A percentile compares a stretch with the other conserved stretches of the same genome.
Evolutionary conservation across 1,140 invertebrate species (phyloP).

Genomic region (Aphaenogaster ashmeadi): DNA sequence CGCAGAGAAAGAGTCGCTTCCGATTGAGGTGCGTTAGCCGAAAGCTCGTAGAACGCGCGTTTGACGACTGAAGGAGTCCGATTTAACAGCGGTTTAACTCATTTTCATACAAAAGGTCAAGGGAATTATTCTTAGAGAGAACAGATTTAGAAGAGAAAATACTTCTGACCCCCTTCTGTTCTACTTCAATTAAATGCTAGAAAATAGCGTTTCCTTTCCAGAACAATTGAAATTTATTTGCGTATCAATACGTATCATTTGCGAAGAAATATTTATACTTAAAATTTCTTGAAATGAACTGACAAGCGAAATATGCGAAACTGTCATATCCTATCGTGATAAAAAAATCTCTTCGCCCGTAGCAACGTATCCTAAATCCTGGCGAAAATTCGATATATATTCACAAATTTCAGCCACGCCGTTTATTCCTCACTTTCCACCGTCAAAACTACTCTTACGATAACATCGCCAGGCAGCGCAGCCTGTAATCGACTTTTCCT

Average conservation of each 20-base stretch:
- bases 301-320: constrained; percentile 18
- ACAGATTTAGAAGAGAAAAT: not conserved
- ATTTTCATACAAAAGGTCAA: not conserved
- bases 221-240: not conserved
- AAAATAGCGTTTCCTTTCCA: not conserved
- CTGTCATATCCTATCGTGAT: not conserved
- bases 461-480: constrained; percentile 50
- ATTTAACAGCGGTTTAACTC: not conserved
- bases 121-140: not conserved
- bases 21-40: not conserved
- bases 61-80: not conserved
- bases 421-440: constrained; percentile 57
- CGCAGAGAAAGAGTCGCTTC: not conserved
- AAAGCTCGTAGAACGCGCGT: not conserved
- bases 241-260: not conserved
- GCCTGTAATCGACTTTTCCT: constrained; percentile 62
- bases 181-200: not conserved
- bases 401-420: constrained; percentile 46
- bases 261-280: constrained; percentile 18
- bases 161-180: not conserved
- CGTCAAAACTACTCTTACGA: constrained; percentile 58
- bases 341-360: constrained; percentile 11
- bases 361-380: constrained; percentile 15
- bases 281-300: not conserved
- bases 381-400: constrained; percentile 54